Base-by-base conservation (phyloP, 2,888 invertebrate species). In the Dioctria linearis region DNA sequence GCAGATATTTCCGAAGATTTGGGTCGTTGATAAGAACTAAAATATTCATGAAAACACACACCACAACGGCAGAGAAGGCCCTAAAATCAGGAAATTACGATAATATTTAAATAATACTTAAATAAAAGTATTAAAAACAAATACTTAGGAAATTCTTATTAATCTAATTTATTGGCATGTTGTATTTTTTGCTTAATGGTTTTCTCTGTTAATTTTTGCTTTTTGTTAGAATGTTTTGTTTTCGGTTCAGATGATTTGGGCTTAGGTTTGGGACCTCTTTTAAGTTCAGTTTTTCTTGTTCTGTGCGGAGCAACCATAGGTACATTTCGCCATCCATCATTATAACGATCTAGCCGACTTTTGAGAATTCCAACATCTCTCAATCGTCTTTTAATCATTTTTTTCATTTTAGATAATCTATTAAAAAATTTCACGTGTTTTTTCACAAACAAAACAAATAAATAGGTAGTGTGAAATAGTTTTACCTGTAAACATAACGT, bases 181-280 rank as follows among this genome's bases (percentile, higher is more conserved):
- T 59, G 61, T 25, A 75, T 75, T 59, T 75, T 75, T 51, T 75
- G 75, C 61, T 75, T 75, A 43, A 75, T 75, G 37, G 13, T 43
- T 43, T 59, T 75, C 40, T 61, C 75, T 61, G 75, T 75, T 25
- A 75, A 25, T 59, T 75, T 75, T 43, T 59, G 75, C 42, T 75
- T 75, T 25, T 75, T 75, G 9, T 51, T 54, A 4, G 42, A 25
- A 51, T 61, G 75, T 6, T 43, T 39, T 5, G 13, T 3, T 42
- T 43, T 75, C 4, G 65, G n/a, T 57, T 66, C 81, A 2, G 81
- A 69, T 54, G 83, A 82, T 80, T 83, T 85, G 8, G 83, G 83
- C 73, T 88, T 88, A 0, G 88, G 88, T 65, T 88, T 88, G 0
- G 88, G 88, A 0, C 88, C 88, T 2, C 88, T 86, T 78, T 88